A percentile compares a stretch with the other conserved stretches of the same genome.
These are phyloP conservation scores for Lucilia cuprina DNA, from an alignment of 1,140 invertebrate species.

Conservation along the genomic window DNA sequence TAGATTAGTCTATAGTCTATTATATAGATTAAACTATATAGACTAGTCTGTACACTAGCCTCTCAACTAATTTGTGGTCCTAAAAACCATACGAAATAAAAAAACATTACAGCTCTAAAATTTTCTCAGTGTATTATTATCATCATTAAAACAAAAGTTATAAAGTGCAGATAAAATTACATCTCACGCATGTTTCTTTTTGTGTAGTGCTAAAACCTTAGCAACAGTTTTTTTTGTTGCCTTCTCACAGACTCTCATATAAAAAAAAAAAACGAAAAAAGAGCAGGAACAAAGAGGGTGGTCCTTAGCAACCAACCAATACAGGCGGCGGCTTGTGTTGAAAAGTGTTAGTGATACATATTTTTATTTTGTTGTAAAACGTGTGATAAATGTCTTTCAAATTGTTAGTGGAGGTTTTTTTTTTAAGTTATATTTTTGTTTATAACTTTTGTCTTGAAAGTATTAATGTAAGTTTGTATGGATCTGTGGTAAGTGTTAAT, in stretches of 20 bases:
- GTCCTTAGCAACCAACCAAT: conserved; percentile 30
- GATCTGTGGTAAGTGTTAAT: not conserved
- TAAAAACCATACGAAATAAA: too few species aligned
- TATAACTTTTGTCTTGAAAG: too few species aligned
- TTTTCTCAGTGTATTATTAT: not conserved
- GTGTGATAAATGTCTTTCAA: not conserved
- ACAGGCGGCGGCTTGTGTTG: not conserved
- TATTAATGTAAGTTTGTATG: too few species aligned
- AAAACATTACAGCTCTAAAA: too few species aligned
- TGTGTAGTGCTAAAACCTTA: not conserved
- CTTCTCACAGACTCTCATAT: not conserved
- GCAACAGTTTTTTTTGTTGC: not conserved
- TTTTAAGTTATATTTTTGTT: too few species aligned
- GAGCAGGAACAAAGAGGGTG: not conserved
- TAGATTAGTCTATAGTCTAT: too few species aligned
- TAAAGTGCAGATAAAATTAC: not conserved
- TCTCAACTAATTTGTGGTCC: too few species aligned
- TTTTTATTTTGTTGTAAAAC: not conserved
- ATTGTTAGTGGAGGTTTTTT: not conserved
- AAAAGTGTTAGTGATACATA: not conserved
- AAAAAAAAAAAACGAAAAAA: not conserved
- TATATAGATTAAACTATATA: too few species aligned
- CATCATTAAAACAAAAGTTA: not conserved
- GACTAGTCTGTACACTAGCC: too few species aligned
- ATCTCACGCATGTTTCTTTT: not conserved